Percentiles rank a stretch among this genome's conserved stretches.
These are phyloP conservation scores for Oncorhynchus masou DNA, from an alignment of 2,113 vertebrate species.

Conservation along the genomic window DNA sequence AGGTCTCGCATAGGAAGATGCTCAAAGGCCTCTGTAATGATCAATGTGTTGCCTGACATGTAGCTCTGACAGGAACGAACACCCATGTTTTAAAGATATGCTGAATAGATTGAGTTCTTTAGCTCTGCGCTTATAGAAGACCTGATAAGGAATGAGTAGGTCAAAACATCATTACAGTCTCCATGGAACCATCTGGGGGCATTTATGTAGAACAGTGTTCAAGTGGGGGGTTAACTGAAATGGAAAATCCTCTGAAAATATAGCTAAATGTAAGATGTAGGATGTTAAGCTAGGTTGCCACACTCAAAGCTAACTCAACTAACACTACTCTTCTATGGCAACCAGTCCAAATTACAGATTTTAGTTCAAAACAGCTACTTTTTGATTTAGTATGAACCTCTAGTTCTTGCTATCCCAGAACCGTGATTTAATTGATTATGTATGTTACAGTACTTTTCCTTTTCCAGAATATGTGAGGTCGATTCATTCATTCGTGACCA, in stretches of 20 bases:
- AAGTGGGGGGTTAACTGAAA: conserved; percentile 31
- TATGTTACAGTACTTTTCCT: conserved; percentile 63
- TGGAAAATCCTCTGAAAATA: too few relatives aligned
- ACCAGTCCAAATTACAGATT: not conserved
- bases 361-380: conserved; percentile 22
- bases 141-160: conserved; percentile 33
- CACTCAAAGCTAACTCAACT: not conserved
- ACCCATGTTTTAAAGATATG: conserved; percentile 39
- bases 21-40: conserved; percentile 65
- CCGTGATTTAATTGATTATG: conserved; percentile 65
- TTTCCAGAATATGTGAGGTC: conserved; percentile 54
- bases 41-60: conserved; percentile 53
- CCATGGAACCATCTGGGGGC: conserved; percentile 43
- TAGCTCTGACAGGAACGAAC: conserved; percentile 55
- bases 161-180: conserved; percentile 43
- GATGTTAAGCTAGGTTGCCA: not conserved
- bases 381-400: conserved; percentile 40
- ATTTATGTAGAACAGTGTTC: conserved; percentile 61
- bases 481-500: conserved; percentile 63
- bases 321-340: not conserved
- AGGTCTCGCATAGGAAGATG: conserved; percentile 60
- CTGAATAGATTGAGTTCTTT: conserved; percentile 50
- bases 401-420: conserved; percentile 29
- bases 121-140: conserved; percentile 46
- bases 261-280: not conserved